Evolutionary conservation across 2,113 vertebrate species (phyloP).

Genomic region (Prochilodus magdalenae): DNA sequence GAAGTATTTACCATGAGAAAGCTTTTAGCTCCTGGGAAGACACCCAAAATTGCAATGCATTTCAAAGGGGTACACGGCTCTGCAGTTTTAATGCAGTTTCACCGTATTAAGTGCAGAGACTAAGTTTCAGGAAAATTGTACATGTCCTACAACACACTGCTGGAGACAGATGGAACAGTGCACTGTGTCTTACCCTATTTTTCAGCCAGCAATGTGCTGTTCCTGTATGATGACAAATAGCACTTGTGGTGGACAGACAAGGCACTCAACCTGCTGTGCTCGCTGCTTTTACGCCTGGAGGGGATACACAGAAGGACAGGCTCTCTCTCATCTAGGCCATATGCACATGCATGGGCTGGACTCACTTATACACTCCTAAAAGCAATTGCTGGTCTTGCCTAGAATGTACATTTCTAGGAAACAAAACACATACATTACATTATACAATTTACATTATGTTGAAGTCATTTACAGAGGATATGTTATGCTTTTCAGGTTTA

Average conservation of each 20-base stretch:
- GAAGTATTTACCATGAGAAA: constrained; percentile 10
- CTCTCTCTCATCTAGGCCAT: constrained; percentile 1
- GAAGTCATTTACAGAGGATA: no score
- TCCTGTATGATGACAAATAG: constrained; percentile 50
- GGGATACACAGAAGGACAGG: constrained; percentile 8
- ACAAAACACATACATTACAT: no score
- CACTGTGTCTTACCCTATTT: constrained; percentile 13
- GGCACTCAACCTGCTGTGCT: constrained; percentile 35
- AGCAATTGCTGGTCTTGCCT: background rate
- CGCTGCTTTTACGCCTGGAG: constrained; percentile 34
- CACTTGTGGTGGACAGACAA: constrained; percentile 25
- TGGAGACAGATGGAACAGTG: constrained; percentile 7
- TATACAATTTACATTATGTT: no score
- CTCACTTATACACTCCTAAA: constrained; percentile 30
- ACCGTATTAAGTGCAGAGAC: background rate
- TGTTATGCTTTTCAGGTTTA: no score
- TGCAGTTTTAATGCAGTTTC: constrained; percentile 1
- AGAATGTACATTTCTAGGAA: background rate
- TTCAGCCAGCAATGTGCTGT: background rate
- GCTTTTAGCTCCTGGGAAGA: constrained; percentile 1
- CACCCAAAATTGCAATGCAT: background rate
- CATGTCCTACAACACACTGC: background rate
- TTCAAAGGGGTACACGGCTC: background rate
- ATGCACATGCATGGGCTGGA: background rate
- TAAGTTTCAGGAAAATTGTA: background rate